phyloP scores from a whole-genome alignment of 2,113 vertebrate species.

The Caranx melampygus region DNA sequence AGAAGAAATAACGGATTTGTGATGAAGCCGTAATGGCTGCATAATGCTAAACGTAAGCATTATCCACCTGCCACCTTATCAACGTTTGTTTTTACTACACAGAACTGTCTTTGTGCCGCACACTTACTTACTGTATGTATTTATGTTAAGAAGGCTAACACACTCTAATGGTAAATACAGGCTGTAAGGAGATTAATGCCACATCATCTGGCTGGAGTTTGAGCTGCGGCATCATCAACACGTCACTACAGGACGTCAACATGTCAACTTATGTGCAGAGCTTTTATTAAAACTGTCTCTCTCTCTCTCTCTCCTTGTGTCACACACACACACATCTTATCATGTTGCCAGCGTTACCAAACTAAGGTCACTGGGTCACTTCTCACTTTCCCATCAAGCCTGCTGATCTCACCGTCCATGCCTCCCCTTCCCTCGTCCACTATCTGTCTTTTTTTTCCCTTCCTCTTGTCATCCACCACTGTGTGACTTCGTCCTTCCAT shows the following conservation, averaged over 20 bases:
- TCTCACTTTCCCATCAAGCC: conserved; percentile 15
- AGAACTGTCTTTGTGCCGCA: not conserved
- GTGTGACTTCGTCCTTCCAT: not conserved
- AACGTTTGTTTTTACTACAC: conserved; percentile 19
- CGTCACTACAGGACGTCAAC: conserved; percentile 61
- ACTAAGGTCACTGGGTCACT: conserved; percentile 23
- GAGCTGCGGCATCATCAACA: conserved; percentile 67
- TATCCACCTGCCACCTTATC: conserved; percentile 47
- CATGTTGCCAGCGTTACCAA: conserved; percentile 22
- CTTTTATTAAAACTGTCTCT: conserved; percentile 64
- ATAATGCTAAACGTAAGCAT: conserved; percentile 57
- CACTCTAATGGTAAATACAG: conserved; percentile 56
- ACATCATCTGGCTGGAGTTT: conserved; percentile 54
- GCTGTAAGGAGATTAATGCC: conserved; percentile 69
- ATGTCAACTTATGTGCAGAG: conserved; percentile 52
- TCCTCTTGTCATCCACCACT: conserved; percentile 2
- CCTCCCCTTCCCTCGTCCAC: not conserved
- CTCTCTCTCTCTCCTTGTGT: conserved; percentile 25
- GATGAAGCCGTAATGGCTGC: conserved; percentile 52
- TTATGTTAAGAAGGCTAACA: conserved; percentile 55
- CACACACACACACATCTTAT: conserved; percentile 33
- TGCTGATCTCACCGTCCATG: not conserved
- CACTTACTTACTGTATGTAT: conserved; percentile 18
- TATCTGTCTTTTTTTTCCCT: not conserved
- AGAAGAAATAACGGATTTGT: conserved; percentile 55